Conservation (phyloP, 2,113 vertebrate species). For the Festucalex cinctus region DNA sequence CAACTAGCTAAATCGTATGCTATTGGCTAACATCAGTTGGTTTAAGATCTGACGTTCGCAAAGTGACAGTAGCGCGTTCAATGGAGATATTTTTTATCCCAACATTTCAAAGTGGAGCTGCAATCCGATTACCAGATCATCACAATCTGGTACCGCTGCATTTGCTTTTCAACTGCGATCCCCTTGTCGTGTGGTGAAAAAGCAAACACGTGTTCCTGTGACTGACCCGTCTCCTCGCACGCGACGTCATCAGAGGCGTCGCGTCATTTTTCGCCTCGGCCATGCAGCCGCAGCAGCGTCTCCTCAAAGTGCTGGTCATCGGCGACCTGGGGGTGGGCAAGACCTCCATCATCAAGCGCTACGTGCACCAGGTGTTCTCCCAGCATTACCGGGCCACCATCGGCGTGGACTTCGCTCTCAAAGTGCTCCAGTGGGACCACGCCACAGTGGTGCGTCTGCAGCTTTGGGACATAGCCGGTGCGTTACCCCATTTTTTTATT, state of each 20-base stretch:
- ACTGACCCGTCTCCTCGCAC: neutral
- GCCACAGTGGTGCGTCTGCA: conserved; percentile 72
- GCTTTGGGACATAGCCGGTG: conserved; percentile 80
- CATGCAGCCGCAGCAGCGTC: conserved; percentile 72
- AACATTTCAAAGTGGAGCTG: too few relatives aligned
- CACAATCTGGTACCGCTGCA: too few relatives aligned
- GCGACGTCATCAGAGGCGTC: conserved; percentile 4
- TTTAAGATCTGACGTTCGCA: too few relatives aligned
- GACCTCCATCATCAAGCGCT: conserved; percentile 77
- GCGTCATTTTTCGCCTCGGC: accelerated
- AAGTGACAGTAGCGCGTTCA: too few relatives aligned
- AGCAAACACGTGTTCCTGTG: neutral
- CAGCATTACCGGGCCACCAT: conserved; percentile 79
- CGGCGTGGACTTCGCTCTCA: conserved; percentile 78
- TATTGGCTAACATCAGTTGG: too few relatives aligned
- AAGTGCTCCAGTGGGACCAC: conserved; percentile 72
- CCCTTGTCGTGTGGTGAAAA: too few relatives aligned
- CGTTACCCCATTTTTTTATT: conserved; percentile 16
- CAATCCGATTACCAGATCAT: too few relatives aligned
- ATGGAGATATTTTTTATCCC: too few relatives aligned
- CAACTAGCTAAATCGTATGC: too few relatives aligned
- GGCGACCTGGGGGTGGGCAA: conserved; percentile 78
- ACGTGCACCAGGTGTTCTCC: conserved; percentile 77
- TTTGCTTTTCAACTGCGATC: neutral
- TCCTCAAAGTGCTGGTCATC: conserved; percentile 77